phyloP scores from a whole-genome alignment of 2,888 invertebrate species.

The Neria commutata region DNA sequence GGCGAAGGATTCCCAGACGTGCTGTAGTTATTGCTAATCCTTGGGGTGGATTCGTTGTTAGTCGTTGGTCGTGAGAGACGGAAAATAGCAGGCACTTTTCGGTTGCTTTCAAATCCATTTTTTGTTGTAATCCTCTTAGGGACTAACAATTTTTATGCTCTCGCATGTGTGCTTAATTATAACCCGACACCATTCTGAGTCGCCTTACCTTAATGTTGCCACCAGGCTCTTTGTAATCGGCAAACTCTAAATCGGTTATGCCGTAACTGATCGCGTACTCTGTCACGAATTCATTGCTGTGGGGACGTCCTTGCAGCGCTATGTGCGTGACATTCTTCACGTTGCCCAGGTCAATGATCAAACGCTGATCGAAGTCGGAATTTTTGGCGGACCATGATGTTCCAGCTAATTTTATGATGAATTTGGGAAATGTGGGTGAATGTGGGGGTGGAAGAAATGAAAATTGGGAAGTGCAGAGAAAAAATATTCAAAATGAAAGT shows the following conservation, averaged over 20 bases:
- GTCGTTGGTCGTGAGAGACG: not conserved
- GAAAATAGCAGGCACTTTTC: not conserved
- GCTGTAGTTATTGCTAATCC: not conserved
- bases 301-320: slow-evolving; percentile 87
- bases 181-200: not conserved
- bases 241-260: slow-evolving; percentile 86
- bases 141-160: not conserved
- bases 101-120: not conserved
- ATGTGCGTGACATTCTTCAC: slow-evolving; percentile 89
- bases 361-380: slow-evolving; percentile 91
- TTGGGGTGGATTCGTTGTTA: not conserved
- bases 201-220: slow-evolving; percentile 85
- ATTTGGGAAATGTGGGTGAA: slow-evolving; percentile 18
- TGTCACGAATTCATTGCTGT: slow-evolving; percentile 88
- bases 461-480: slow-evolving; percentile 28
- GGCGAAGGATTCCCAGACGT: not conserved
- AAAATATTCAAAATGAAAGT: slow-evolving; percentile 39
- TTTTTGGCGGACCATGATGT: slow-evolving; percentile 91
- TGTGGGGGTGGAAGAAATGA: not conserved
- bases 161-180: not conserved
- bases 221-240: slow-evolving; percentile 86
- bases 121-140: not conserved
- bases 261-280: slow-evolving; percentile 95
- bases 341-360: slow-evolving; percentile 86
- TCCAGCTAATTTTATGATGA: slow-evolving; percentile 68